These are phyloP conservation scores for Agrotis puta DNA, from an alignment of 2,888 invertebrate genomes.

Conservation along the genomic window DNA sequence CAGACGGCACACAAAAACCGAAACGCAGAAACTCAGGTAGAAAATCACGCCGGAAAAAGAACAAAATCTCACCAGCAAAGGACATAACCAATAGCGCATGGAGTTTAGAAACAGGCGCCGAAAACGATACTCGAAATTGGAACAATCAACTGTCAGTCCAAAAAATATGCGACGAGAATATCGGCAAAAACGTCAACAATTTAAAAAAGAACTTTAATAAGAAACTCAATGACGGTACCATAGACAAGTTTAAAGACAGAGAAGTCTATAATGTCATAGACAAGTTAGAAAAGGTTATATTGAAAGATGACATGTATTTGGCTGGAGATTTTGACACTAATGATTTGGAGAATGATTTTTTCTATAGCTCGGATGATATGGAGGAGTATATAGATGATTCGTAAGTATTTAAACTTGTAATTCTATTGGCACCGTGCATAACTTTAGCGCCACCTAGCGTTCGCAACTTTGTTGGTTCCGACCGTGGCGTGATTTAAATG, in stretches of 20 bases:
- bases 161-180: slow-evolving; percentile 73
- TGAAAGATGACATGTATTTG: slow-evolving; percentile 84
- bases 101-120: slow-evolving; percentile 23
- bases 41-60: slow-evolving; percentile 82
- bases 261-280: slow-evolving; percentile 83
- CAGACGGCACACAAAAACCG: slow-evolving; percentile 74
- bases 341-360: slow-evolving; percentile 81
- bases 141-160: slow-evolving; percentile 73
- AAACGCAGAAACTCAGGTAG: slow-evolving; percentile 82
- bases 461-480: too few relatives aligned
- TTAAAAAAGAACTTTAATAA: slow-evolving; percentile 63
- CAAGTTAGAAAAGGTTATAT: slow-evolving; percentile 81
- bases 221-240: slow-evolving; percentile 30
- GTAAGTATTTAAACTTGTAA: slow-evolving; percentile 75
- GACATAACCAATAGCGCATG: slow-evolving; percentile 63
- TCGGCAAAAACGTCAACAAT: slow-evolving; percentile 86
- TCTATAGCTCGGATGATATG: slow-evolving; percentile 82
- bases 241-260: slow-evolving; percentile 66
- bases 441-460: too few relatives aligned
- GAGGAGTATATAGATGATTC: slow-evolving; percentile 82
- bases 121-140: slow-evolving; percentile 29
- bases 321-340: slow-evolving; percentile 81
- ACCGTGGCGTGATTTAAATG: too few relatives aligned
- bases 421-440: too few relatives aligned
- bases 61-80: slow-evolving; percentile 80